These are phyloP conservation scores for Eriocheir sinensis DNA, from an alignment of 1,140 invertebrate species.

Conservation along the genomic window DNA sequence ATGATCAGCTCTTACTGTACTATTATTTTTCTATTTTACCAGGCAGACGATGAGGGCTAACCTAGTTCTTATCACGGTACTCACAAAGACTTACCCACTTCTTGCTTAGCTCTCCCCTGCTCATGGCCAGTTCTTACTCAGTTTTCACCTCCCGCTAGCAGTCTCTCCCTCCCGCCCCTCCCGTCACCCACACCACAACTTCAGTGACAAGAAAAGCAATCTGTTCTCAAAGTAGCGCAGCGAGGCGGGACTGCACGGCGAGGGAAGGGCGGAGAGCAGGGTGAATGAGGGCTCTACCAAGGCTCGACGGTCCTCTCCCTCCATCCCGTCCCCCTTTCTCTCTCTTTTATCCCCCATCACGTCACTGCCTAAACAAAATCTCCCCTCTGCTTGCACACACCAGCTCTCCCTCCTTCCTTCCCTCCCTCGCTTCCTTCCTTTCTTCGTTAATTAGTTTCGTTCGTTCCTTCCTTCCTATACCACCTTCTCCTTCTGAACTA, in stretches of 20 bases:
- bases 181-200: neutral
- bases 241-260: neutral
- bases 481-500: neutral
- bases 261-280: neutral
- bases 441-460: neutral
- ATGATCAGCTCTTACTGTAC: too few species aligned
- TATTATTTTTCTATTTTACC: too few species aligned
- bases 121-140: neutral
- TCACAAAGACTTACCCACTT: too few species aligned
- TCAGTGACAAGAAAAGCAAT: conserved; percentile 4
- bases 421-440: neutral
- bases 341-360: neutral
- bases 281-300: conserved; percentile 7
- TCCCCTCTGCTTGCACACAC: neutral
- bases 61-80: too few species aligned
- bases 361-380: neutral
- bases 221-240: neutral
- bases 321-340: neutral
- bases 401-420: neutral
- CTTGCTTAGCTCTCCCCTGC: neutral
- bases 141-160: neutral
- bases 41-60: too few species aligned
- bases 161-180: neutral
- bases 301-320: too few species aligned
- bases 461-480: neutral